Evolutionary conservation across 2,888 invertebrate genomes (phyloP).

Genomic region (Caprella mutica): DNA sequence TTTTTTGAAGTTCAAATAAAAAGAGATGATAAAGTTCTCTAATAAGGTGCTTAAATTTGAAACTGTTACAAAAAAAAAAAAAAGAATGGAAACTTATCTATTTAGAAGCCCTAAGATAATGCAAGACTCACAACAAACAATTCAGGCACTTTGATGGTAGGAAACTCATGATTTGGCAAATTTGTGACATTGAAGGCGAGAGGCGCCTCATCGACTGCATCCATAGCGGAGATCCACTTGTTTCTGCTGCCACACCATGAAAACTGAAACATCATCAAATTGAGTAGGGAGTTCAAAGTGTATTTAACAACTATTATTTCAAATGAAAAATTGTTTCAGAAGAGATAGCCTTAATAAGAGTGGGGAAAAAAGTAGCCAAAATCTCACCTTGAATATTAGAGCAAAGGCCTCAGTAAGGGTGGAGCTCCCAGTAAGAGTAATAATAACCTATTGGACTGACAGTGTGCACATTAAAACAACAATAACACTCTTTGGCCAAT

Average conservation of each 20-base stretch:
- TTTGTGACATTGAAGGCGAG: constrained; percentile 29
- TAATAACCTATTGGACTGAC: constrained; percentile 24
- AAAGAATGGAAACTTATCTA: too few species aligned
- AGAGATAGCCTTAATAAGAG: too few species aligned
- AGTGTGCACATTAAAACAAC: constrained; percentile 26
- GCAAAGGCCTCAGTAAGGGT: constrained; percentile 32
- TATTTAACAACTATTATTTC: too few species aligned
- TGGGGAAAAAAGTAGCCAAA: too few species aligned
- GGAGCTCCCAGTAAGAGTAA: constrained; percentile 34
- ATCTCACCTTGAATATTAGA: constrained; percentile 30
- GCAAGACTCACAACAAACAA: constrained; percentile 13
- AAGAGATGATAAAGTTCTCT: too few species aligned
- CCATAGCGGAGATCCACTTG: constrained; percentile 11
- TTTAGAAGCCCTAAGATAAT: too few species aligned
- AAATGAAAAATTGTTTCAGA: too few species aligned
- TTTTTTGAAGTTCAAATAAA: too few species aligned
- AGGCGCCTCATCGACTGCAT: constrained; percentile 24
- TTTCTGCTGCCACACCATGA: constrained; percentile 11
- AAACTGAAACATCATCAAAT: too few species aligned
- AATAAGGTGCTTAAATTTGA: too few species aligned
- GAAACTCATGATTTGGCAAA: constrained; percentile 32
- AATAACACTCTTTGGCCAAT: constrained; percentile 27
- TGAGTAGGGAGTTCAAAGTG: too few species aligned
- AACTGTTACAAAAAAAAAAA: too few species aligned
- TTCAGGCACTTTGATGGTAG: constrained; percentile 33